phyloP scores from a whole-genome alignment of 2,888 invertebrate species.

The Epistrophella euchroma region DNA sequence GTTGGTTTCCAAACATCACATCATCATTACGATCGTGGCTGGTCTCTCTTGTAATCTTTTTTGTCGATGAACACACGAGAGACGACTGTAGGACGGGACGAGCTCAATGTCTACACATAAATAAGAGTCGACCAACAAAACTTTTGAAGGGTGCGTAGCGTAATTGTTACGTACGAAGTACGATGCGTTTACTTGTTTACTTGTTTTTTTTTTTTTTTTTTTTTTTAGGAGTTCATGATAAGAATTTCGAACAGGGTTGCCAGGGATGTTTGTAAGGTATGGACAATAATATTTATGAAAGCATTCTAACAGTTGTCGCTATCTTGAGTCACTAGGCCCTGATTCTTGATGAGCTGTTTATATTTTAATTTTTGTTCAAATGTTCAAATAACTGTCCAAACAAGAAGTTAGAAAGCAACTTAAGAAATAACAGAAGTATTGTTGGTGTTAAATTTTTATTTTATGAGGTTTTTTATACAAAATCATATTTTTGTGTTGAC shows the following conservation, averaged over 20 bases:
- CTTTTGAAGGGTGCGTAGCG: conserved; percentile 60
- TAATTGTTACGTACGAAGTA: conserved; percentile 34
- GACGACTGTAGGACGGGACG: conserved; percentile 28
- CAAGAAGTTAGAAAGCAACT: too few species aligned
- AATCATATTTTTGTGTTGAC: too few species aligned
- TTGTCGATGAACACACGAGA: conserved; percentile 28
- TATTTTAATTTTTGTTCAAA: too few species aligned
- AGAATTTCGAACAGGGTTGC: neutral
- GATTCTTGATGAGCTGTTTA: too few species aligned
- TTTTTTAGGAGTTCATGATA: conserved; percentile 7
- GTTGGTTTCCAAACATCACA: conserved; percentile 43
- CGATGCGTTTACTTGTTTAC: conserved; percentile 35
- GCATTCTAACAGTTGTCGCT: too few species aligned
- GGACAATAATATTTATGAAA: too few species aligned
- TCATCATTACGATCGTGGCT: conserved; percentile 44
- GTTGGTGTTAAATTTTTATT: too few species aligned
- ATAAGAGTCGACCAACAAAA: conserved; percentile 10
- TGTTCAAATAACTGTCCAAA: too few species aligned
- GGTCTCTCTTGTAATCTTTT: conserved; percentile 32
- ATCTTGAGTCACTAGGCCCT: too few species aligned
- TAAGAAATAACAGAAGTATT: too few species aligned
- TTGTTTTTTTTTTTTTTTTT: conserved; percentile 44
- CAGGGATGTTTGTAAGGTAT: neutral
- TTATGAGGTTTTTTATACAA: too few species aligned
- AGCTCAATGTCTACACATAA: conserved; percentile 21